Conservation (phyloP, 2,113 vertebrate species). For the Leuciscus idus region DNA sequence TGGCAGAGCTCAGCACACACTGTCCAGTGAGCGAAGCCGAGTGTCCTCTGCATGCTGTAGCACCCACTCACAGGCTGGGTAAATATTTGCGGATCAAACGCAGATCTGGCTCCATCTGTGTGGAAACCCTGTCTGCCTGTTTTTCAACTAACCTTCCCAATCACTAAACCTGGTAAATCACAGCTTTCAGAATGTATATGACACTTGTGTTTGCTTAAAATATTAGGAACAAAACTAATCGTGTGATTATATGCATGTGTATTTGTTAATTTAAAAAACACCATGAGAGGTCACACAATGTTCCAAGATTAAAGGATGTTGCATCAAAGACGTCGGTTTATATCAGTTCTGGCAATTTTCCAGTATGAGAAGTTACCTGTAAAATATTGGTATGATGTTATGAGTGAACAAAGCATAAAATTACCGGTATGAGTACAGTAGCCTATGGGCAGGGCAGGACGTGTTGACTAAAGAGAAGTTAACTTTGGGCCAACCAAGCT, state of each 20-base stretch:
- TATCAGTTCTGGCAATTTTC: no score
- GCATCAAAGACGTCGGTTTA: no score
- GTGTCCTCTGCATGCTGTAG: conserved; percentile 41
- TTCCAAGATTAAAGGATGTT: no score
- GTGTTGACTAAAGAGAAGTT: no score
- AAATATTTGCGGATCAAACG: conserved; percentile 51
- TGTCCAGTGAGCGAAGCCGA: conserved; percentile 32
- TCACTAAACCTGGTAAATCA: conserved; percentile 4
- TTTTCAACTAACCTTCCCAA: conserved; percentile 7
- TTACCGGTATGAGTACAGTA: no score
- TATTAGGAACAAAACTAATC: neutral
- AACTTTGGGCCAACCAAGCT: no score
- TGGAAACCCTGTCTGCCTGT: neutral
- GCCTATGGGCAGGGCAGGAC: no score
- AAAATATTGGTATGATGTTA: no score
- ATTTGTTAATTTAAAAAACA: no score
- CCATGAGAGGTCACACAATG: no score
- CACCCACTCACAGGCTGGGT: conserved; percentile 44
- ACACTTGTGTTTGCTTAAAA: neutral
- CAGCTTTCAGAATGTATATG: neutral
- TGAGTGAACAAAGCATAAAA: no score
- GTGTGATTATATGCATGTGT: neutral
- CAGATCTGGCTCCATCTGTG: conserved; percentile 35
- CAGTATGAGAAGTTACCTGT: no score
- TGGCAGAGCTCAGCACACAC: conserved; percentile 4